Evolutionary conservation across 1,140 invertebrate species (phyloP).

Genomic region (Battus philenor): DNA sequence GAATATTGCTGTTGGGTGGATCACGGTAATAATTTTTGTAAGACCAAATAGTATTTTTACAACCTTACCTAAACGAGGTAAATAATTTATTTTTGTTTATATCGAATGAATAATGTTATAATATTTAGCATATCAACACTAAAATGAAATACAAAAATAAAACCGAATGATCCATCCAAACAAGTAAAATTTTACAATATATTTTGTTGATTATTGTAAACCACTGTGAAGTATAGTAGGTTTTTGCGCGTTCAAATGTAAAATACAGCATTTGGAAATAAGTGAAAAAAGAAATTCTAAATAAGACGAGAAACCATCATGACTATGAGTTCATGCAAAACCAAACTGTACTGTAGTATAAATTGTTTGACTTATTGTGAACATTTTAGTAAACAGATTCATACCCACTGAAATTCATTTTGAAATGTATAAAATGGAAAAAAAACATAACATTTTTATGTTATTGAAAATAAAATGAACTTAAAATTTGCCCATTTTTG

Average conservation of each 20-base stretch:
- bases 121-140: constrained; percentile 68
- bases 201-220: constrained; percentile 71
- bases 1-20: constrained; percentile 63
- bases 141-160: constrained; percentile 49
- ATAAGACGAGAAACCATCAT: constrained; percentile 36
- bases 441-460: constrained; percentile 78
- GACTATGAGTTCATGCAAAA: constrained; percentile 50
- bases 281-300: constrained; percentile 65
- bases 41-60: constrained; percentile 73
- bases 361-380: constrained; percentile 54
- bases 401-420: constrained; percentile 66
- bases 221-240: constrained; percentile 60
- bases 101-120: constrained; percentile 67
- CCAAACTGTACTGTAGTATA: constrained; percentile 64
- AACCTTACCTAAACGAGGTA: constrained; percentile 61
- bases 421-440: constrained; percentile 70
- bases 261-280: constrained; percentile 71
- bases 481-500: constrained; percentile 63
- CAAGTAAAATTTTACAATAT: constrained; percentile 66
- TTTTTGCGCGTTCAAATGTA: constrained; percentile 59
- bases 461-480: constrained; percentile 78
- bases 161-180: constrained; percentile 55
- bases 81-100: constrained; percentile 57
- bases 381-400: constrained; percentile 61
- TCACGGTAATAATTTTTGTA: constrained; percentile 57